Evolutionary conservation across 2,888 invertebrate species (phyloP).

Genomic region (Acanthosepion lycidas): DNA sequence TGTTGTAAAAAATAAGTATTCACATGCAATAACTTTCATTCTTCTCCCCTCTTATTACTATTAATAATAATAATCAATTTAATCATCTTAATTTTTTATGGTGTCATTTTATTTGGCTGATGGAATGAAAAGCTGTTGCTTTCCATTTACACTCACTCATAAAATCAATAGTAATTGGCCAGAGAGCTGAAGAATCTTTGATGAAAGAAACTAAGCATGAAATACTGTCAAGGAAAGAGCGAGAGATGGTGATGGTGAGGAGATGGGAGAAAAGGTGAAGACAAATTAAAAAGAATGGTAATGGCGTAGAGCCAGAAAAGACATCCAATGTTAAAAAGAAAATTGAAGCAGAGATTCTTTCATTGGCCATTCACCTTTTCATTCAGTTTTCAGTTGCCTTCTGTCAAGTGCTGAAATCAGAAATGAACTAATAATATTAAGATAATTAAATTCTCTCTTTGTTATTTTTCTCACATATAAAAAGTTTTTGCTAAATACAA

Average conservation of each 20-base stretch:
- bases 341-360: not conserved
- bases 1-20: too few species aligned
- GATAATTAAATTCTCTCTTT: not conserved
- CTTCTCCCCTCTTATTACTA: too few species aligned
- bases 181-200: not conserved
- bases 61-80: not conserved
- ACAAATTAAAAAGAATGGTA: too few species aligned
- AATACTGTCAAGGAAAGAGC: not conserved
- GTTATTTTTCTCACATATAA: not conserved
- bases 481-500: not conserved
- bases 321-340: not conserved
- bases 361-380: not conserved
- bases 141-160: not conserved
- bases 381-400: not conserved
- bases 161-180: slow-evolving; percentile 9
- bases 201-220: not conserved
- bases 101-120: not conserved
- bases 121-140: slow-evolving; percentile 2
- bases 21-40: too few species aligned
- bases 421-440: not conserved
- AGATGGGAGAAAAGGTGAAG: too few species aligned
- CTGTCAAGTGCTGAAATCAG: not conserved
- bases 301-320: too few species aligned
- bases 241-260: too few species aligned
- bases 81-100: not conserved